phyloP scores from a whole-genome alignment of 1,140 invertebrate genomes.

The Drosophila malerkotliana region DNA sequence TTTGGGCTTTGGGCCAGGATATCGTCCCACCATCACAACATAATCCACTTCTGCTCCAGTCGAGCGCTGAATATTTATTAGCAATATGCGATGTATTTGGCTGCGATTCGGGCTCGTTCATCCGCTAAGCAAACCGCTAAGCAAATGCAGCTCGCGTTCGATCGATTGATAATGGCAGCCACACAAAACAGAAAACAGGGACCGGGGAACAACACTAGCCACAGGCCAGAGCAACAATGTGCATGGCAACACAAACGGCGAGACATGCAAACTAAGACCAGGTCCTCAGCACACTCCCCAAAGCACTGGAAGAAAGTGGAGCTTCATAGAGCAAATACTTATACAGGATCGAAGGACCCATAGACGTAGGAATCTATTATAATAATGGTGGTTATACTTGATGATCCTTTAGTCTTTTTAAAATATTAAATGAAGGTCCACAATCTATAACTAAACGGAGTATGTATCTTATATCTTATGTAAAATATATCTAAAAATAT shows the following conservation, averaged over 20 bases:
- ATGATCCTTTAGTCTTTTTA: no score
- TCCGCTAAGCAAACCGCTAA: conserved; percentile 57
- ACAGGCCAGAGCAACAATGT: conserved; percentile 54
- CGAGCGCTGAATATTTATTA: conserved; percentile 72
- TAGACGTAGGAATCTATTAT: no score
- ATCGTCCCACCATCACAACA: conserved; percentile 36
- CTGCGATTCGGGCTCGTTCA: conserved; percentile 32
- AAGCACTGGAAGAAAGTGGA: neutral
- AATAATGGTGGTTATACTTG: neutral
- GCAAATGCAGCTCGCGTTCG: conserved; percentile 79
- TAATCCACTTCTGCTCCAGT: conserved; percentile 51
- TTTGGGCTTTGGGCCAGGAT: neutral
- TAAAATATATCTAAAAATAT: neutral
- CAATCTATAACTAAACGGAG: no score
- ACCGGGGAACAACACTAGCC: conserved; percentile 50
- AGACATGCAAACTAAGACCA: conserved; percentile 43
- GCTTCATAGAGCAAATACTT: neutral
- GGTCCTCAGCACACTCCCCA: conserved; percentile 12
- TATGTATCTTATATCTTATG: neutral
- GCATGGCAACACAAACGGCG: conserved; percentile 9
- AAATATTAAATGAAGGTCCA: no score
- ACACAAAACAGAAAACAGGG: conserved; percentile 43
- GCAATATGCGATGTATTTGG: conserved; percentile 61
- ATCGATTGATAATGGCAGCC: conserved; percentile 78
- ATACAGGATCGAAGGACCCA: no score